Evolutionary conservation across 1,140 invertebrate species (phyloP), one percentile per base, ranked within the genome.

Genomic region (Thaumetopoea pityocampa): DNA sequence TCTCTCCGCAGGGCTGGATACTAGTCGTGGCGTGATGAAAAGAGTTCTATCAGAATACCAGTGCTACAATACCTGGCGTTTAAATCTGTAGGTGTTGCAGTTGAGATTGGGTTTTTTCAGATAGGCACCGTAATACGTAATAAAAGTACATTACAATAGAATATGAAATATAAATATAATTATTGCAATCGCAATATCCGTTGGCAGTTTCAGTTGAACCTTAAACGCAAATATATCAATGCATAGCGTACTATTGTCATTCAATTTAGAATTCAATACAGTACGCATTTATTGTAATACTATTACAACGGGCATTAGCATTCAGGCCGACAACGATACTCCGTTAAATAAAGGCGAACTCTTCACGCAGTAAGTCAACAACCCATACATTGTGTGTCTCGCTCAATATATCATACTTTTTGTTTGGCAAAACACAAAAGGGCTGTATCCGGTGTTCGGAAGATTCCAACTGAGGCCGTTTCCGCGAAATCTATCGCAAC

Each of bases 401-500:
- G 37, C n/a, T n/a, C n/a, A n/a, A n/a, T n/a, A n/a, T n/a, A n/a
- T 49, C 55, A 52, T 45, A 38, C 55, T 78, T 68, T 77, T 74
- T 74, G 64, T 71, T 43, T 61, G 51, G 29, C 26, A n/a, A n/a
- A n/a, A 57, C 66, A 78, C 78, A 80, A 79, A 79, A 79, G 72
- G 70, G 65, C 67, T 68, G 67, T 70, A 67, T 81, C 77, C 77
- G 77, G 66, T 58, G 52, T 47, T 67, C 59, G 41, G 63, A 60
- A 64, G 67, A 66, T 43, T 57, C 55, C 51, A 38, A 40, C 53
- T 51, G 54, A 63, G 64, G 36, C 47, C 50, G 59, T 67, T 82
- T 80, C 73, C 70, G 69, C 65, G 73, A 80, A 78, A 78, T 67
- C 62, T 69, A 72, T 76, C 65, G 73, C 68, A 73, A 74, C 58